Evolutionary conservation across 1,140 invertebrate species (phyloP).

Genomic region (Sycophila sp.): DNA sequence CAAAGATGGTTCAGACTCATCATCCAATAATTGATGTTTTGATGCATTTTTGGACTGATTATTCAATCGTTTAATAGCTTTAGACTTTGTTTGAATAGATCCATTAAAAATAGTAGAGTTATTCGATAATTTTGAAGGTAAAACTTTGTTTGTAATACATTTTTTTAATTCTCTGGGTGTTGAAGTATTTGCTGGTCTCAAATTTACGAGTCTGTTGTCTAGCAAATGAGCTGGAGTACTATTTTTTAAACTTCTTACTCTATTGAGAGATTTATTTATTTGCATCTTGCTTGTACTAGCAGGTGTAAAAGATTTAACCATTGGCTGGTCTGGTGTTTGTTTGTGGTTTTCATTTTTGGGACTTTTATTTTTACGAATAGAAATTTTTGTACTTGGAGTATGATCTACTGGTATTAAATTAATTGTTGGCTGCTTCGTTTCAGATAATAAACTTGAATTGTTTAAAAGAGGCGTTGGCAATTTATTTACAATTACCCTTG

Average conservation of each 20-base stretch:
- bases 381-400: too few relatives aligned
- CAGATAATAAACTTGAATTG: neutral
- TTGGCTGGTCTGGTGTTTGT: neutral
- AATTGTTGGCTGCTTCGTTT: constrained; percentile 18
- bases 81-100: constrained; percentile 25
- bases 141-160: constrained; percentile 9
- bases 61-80: constrained; percentile 25
- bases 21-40: constrained; percentile 32
- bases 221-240: neutral
- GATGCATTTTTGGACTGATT: constrained; percentile 2
- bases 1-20: constrained; percentile 43
- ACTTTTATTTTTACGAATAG: neutral
- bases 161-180: constrained; percentile 30
- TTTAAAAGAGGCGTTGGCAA: constrained; percentile 11
- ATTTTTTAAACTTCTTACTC: neutral
- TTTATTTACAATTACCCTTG: constrained; percentile 41
- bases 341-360: neutral
- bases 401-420: constrained; percentile 22
- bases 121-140: constrained; percentile 9
- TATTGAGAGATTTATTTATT: neutral
- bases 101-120: constrained; percentile 35
- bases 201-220: constrained; percentile 1
- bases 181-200: constrained; percentile 21
- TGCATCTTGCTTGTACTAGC: neutral
- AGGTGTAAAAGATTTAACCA: neutral